Evolutionary conservation across 2,888 invertebrate genomes (phyloP), one percentile per base, ranked within the genome.

Genomic region (Timema cristinae): DNA sequence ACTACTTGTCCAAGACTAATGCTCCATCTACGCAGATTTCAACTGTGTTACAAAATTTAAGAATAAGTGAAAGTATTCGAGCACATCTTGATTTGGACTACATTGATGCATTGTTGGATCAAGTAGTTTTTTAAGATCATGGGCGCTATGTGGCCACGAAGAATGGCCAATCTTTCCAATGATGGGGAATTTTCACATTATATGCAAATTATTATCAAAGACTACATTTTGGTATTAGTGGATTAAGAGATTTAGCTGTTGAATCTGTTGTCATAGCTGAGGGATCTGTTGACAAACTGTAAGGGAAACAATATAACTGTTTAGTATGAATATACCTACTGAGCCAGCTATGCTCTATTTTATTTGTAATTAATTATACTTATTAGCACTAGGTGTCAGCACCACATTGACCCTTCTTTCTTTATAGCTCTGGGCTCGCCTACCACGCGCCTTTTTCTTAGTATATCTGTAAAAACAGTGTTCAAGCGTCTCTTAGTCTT

Each of bases 261-360:
- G 11, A n/a, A 54, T 54, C 54, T 54, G 11, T 1, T 11, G 54
- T 54, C 11, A 54, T 54, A 54, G 54, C 54, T n/a, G 54, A 54
- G 54, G 54, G 54, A 13, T 54, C 54, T n/a, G n/a, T 54, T 13
- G 54, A 54, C 54, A 54, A 54, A 13, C 4, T 54, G 11, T 1
- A 54, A 54, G 54, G 54, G 54, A 54, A 54, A n/a, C 54, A 54
- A 13, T 54, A 54, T n/a, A 54, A 54, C n/a, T n/a, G n/a, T n/a
- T n/a, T n/a, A n/a, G n/a, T n/a, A n/a, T n/a, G n/a, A n/a, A n/a
- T n/a, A n/a, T n/a, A n/a, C n/a, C n/a, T n/a, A n/a, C n/a, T n/a
- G n/a, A n/a, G n/a, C n/a, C n/a, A n/a, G n/a, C n/a, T n/a, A n/a
- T n/a, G n/a, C n/a, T n/a, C n/a, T n/a, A n/a, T n/a, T n/a, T n/a